Conservation (phyloP, 2,888 invertebrate species). For the Drosophila hamatofila region DNA sequence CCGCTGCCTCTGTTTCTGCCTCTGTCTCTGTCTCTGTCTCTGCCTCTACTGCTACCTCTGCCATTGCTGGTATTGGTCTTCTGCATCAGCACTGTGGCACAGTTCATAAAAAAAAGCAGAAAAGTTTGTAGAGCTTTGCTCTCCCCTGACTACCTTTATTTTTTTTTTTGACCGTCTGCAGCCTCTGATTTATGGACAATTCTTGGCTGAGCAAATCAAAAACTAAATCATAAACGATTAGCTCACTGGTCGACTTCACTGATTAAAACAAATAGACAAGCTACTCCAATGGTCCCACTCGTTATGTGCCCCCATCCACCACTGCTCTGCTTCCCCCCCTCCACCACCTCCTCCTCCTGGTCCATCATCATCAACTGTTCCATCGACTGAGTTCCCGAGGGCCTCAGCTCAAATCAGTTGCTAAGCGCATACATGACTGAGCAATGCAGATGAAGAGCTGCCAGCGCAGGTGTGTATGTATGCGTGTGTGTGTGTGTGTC, state of each 20-base stretch:
- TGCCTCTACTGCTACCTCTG: neutral
- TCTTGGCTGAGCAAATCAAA: constrained; percentile 68
- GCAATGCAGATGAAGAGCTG: constrained; percentile 69
- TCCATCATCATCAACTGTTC: neutral
- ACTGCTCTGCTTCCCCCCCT: neutral
- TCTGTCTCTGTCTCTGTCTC: neutral
- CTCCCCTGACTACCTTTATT: neutral
- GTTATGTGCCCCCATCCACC: neutral
- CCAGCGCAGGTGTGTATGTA: neutral
- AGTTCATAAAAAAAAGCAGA: constrained; percentile 36
- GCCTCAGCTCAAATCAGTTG: constrained; percentile 73
- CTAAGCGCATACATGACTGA: constrained; percentile 70
- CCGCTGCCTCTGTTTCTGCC: neutral
- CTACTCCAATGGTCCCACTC: constrained; percentile 12
- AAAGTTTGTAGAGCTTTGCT: constrained; percentile 32
- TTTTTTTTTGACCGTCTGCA: neutral
- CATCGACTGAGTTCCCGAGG: constrained; percentile 21
- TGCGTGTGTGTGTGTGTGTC: neutral
- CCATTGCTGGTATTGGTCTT: constrained; percentile 13
- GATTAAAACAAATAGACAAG: constrained; percentile 71
- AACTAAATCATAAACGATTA: constrained; percentile 80
- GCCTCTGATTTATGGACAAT: constrained; percentile 55
- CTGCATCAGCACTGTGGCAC: constrained; percentile 28
- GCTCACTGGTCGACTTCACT: constrained; percentile 67
- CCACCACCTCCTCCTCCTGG: no score